Conservation (phyloP, 2,888 invertebrate genomes). For the Ormyrus nitidulus region DNA sequence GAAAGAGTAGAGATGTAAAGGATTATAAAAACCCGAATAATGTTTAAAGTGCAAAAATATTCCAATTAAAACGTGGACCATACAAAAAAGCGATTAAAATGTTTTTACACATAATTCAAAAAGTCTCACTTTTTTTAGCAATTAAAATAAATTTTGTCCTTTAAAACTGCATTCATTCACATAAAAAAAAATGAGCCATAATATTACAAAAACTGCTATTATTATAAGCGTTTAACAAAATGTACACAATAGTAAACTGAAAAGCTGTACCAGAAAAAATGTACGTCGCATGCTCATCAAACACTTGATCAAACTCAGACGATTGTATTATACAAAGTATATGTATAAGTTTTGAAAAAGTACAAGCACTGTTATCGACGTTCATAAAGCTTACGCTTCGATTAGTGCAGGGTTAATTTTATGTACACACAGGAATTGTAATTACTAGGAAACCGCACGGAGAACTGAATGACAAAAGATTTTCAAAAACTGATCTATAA, state of each 20-base stretch:
- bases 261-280: constrained; percentile 35
- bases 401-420: constrained; percentile 53
- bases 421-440: constrained; percentile 12
- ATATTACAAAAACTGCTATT: neutral
- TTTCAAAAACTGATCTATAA: neutral
- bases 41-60: constrained; percentile 12
- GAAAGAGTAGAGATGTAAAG: constrained; percentile 7
- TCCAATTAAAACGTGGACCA: too few species aligned
- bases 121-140: too few species aligned
- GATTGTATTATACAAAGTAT: constrained; percentile 21
- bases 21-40: neutral
- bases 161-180: too few species aligned
- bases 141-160: too few species aligned
- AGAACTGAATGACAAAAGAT: too few species aligned
- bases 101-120: too few species aligned
- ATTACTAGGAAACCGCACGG: neutral
- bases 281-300: constrained; percentile 44
- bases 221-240: constrained; percentile 37
- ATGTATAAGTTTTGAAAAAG: constrained; percentile 12
- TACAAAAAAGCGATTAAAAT: too few species aligned
- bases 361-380: constrained; percentile 42
- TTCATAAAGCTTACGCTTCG: constrained; percentile 25
- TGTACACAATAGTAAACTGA: constrained; percentile 40
- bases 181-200: too few species aligned
- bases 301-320: constrained; percentile 18